Evolutionary conservation across 2,888 invertebrate genomes (phyloP).

Genomic region (Limenitis camilla): DNA sequence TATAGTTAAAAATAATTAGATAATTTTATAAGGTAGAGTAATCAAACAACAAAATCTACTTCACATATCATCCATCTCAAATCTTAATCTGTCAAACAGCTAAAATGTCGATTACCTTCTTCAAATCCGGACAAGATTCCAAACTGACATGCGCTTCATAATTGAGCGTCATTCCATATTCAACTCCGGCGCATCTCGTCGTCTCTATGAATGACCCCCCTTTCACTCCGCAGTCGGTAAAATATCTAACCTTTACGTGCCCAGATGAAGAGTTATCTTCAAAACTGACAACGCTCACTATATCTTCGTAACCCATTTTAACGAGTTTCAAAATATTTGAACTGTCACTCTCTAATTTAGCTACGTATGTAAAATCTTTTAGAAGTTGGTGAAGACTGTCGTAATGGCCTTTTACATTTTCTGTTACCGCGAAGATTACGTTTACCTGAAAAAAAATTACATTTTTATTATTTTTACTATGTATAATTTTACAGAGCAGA

Average conservation of each 20-base stretch:
- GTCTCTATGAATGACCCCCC: slow-evolving; percentile 60
- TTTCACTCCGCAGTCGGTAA: slow-evolving; percentile 79
- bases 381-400: slow-evolving; percentile 80
- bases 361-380: slow-evolving; percentile 83
- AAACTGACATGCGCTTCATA: slow-evolving; percentile 78
- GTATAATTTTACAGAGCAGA: not conserved
- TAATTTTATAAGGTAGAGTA: too few relatives aligned
- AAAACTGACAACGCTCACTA: slow-evolving; percentile 78
- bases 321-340: slow-evolving; percentile 90
- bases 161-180: slow-evolving; percentile 76
- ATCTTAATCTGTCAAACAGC: not conserved
- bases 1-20: too few relatives aligned
- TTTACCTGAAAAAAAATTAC: slow-evolving; percentile 73
- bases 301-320: slow-evolving; percentile 84
- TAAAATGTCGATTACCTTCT: slow-evolving; percentile 39
- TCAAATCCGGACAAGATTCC: slow-evolving; percentile 70
- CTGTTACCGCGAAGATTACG: slow-evolving; percentile 90
- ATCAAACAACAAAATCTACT: too few relatives aligned
- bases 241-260: slow-evolving; percentile 79
- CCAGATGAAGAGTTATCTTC: slow-evolving; percentile 75
- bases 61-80: too few relatives aligned
- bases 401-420: slow-evolving; percentile 79
- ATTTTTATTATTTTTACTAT: not conserved
- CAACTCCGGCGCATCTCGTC: slow-evolving; percentile 76
- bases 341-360: slow-evolving; percentile 85